Base-by-base conservation (phyloP, 2,113 vertebrate genomes). In the Hydropotes inermis region DNA sequence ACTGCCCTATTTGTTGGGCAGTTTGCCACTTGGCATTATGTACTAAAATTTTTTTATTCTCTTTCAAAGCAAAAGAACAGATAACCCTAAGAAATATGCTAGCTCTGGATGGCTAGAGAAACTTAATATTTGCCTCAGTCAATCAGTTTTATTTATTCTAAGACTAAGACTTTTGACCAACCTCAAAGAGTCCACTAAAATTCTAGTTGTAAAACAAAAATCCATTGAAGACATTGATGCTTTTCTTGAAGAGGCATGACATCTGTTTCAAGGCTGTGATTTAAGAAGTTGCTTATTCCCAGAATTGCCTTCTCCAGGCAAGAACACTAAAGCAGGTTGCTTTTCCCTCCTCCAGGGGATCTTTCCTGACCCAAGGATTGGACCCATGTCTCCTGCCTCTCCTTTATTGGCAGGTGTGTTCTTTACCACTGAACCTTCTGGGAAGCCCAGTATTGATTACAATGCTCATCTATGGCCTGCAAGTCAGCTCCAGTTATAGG, bases 21-120 rank as follows among this genome's bases (percentile, higher is more conserved):
- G 36, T n/a, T 64, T 76, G 17, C 55, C 14, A 2, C 45, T 91
- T 91, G 60, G 61, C 47, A 57, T 57, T 21, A 43, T 47, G 45
- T 30, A 55, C 33, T 87, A 55, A 91, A 91, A 83, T 2, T 10
- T 45, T 81, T 92, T 45, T 55, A 61, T 70, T 81, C 43, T 61
- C 39, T 43, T 25, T 95, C 74, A 83, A 91, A 83, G 45, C 70
- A n/a, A 95, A 95, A 87, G 60, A 95, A 61, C 28, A 87, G 45
- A 93, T 28, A 64, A 16, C 21, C 36, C 39, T 64, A 30, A 76
- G 54, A 45, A 87, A 50, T 54, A 39, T 39, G 33, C 28, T 82
- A 12, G 19, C 7, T 91, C 74, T 82, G 19, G 30, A 16, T 43
- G 12, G 23, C 61, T 91, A 27, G n/a, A 91, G 28, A 78, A 15